phyloP scores from a whole-genome alignment of 2,888 invertebrate genomes.

The Tolmerus cingulatus region DNA sequence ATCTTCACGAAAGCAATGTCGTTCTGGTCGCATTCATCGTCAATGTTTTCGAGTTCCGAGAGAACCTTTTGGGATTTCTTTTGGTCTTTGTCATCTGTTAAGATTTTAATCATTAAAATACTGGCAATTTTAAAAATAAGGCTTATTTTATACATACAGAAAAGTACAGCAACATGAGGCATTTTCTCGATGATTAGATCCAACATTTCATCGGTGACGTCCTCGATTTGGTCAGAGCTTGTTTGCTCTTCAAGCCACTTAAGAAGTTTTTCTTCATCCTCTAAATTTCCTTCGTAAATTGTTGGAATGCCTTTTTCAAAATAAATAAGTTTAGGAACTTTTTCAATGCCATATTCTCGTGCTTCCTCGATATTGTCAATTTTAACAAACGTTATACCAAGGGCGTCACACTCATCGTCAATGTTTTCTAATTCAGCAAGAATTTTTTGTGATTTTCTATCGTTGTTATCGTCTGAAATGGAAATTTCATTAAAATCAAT shows the following conservation, averaged over 20 bases:
- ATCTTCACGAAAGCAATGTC: conserved; percentile 92
- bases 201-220: conserved; percentile 93
- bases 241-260: conserved; percentile 86
- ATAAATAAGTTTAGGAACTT: conserved; percentile 85
- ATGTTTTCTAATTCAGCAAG: conserved; percentile 91
- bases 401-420: conserved; percentile 89
- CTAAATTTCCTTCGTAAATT: conserved; percentile 82
- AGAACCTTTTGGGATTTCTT: conserved; percentile 88
- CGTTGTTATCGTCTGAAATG: conserved; percentile 82
- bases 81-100: conserved; percentile 87
- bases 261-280: conserved; percentile 87
- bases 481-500: not conserved
- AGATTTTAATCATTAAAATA: not conserved
- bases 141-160: conserved; percentile 73
- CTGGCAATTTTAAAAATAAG: not conserved
- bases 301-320: conserved; percentile 80
- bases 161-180: conserved; percentile 87
- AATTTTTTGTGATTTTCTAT: conserved; percentile 84
- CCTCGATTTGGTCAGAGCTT: conserved; percentile 90
- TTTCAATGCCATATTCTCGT: conserved; percentile 88
- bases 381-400: conserved; percentile 91
- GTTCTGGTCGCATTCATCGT: conserved; percentile 92
- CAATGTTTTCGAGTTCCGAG: conserved; percentile 87
- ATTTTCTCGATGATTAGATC: conserved; percentile 88
- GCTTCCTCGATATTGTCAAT: conserved; percentile 91